Evolutionary conservation across 2,888 invertebrate species (phyloP), one percentile per base, ranked within the genome.

Genomic region (Nudaria mundana): DNA sequence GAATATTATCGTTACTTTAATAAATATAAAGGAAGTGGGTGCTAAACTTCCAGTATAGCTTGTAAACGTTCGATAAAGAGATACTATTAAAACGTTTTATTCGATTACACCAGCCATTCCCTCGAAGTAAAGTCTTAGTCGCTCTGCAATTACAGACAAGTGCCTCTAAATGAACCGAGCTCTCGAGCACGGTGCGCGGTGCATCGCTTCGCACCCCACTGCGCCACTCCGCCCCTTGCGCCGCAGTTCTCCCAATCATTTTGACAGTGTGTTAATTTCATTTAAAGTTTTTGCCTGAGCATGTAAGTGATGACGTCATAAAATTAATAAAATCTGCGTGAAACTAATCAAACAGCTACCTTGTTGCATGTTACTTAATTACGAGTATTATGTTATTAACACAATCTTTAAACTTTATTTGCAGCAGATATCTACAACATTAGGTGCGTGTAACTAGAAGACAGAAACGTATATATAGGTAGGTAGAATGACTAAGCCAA

Each of bases 141-240:
- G 74, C 76, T 78, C 74, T 79, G 83, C 87, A 87, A 88, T 88
- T 87, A 88, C 81, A 79, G 85, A 84, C 83, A 86, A 88, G 86
- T 84, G 85, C 76, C 81, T 88, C 82, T 81, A 87, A 87, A 87
- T 87, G 87, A 88, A 85, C 81, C 79, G 71, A 81, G 81, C 84
- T 76, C 88, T 88, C 84, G 77, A 87, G 85, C 87, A 88, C 86
- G 88, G 80, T 81, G 85, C 87, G 87, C 86, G 88, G 80, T 81
- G 84, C 83, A 78, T 78, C 81, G 79, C 76, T 71, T 76, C 76
- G 80, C 77, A 77, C 71, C 77, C 75, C 76, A 70, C 70, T 75
- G 76, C 72, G 73, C 76, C 77, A 74, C 79, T 75, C 68, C 71
- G 74, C 67, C 70, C 60, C 69, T 74, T 10, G 14, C n/a, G 26